phyloP scores from a whole-genome alignment of 1,140 invertebrate species.

The Euwallacea similis region DNA sequence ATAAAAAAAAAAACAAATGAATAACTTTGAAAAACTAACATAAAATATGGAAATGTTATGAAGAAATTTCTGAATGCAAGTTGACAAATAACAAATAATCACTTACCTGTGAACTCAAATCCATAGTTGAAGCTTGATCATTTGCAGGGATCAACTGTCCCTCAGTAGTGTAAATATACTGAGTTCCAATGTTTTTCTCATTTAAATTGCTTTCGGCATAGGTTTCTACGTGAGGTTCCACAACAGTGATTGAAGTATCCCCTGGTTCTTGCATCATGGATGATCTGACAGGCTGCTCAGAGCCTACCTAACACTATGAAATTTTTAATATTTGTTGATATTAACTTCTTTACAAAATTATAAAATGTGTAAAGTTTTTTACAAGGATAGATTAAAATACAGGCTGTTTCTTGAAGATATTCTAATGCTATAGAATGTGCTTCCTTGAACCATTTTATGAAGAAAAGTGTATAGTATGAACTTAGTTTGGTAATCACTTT shows the following conservation, averaged over 20 bases:
- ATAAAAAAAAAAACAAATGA: background rate
- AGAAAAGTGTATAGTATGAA: too few relatives aligned
- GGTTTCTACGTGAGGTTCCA: slow-evolving; percentile 25
- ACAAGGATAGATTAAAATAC: too few relatives aligned
- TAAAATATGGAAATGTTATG: background rate
- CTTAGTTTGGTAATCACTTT: too few relatives aligned
- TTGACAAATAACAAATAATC: background rate
- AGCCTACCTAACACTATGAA: too few relatives aligned
- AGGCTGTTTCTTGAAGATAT: too few relatives aligned
- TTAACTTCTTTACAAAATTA: too few relatives aligned
- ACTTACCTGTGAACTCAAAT: slow-evolving; percentile 30
- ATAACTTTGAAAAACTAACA: background rate
- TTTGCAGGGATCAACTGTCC: slow-evolving; percentile 29
- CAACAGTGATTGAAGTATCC: slow-evolving; percentile 30
- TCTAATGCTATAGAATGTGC: too few relatives aligned
- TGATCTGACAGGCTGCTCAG: too few relatives aligned
- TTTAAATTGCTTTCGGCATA: slow-evolving; percentile 36
- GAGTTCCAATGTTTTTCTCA: slow-evolving; percentile 32
- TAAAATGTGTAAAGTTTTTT: too few relatives aligned
- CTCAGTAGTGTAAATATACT: slow-evolving; percentile 36
- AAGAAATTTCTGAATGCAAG: too few relatives aligned
- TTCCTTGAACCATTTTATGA: too few relatives aligned
- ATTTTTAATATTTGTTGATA: too few relatives aligned
- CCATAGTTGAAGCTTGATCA: slow-evolving; percentile 10
- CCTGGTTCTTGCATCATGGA: slow-evolving; percentile 22